Conservation (phyloP, 2,113 vertebrate species). For the Clarias gariepinus region DNA sequence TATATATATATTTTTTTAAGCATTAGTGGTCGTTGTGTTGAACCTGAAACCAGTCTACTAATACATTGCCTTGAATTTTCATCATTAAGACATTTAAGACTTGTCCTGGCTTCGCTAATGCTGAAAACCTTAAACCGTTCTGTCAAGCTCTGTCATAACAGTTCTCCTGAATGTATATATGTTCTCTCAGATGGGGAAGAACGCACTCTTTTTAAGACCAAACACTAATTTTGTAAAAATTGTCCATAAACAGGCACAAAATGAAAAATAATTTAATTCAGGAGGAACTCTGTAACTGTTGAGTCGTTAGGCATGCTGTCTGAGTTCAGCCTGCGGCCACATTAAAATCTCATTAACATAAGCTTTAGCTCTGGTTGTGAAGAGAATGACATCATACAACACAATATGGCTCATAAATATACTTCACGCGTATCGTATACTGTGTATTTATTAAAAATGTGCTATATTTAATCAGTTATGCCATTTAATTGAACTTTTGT, state of each 20-base stretch:
- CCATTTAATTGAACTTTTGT: too few species aligned
- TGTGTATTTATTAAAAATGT: neutral
- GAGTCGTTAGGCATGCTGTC: neutral
- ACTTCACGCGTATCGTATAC: neutral
- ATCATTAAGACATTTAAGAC: neutral
- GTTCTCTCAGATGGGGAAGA: neutral
- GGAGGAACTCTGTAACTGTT: neutral
- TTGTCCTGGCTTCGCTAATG: neutral
- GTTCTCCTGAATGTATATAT: neutral
- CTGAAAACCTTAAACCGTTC: neutral
- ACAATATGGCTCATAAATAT: neutral
- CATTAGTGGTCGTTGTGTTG: neutral
- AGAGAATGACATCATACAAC: neutral
- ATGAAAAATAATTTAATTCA: neutral
- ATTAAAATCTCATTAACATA: neutral
- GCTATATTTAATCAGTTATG: too few species aligned
- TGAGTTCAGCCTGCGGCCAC: neutral
- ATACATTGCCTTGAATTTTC: neutral
- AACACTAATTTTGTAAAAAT: neutral
- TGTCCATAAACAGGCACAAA: neutral
- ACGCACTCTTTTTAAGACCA: neutral
- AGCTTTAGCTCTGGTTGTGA: neutral
- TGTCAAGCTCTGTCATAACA: neutral
- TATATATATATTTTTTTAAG: too few species aligned
- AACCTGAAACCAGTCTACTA: neutral